Base-by-base conservation (phyloP, 1,140 invertebrate genomes). In the Apocrypta bakeri region DNA sequence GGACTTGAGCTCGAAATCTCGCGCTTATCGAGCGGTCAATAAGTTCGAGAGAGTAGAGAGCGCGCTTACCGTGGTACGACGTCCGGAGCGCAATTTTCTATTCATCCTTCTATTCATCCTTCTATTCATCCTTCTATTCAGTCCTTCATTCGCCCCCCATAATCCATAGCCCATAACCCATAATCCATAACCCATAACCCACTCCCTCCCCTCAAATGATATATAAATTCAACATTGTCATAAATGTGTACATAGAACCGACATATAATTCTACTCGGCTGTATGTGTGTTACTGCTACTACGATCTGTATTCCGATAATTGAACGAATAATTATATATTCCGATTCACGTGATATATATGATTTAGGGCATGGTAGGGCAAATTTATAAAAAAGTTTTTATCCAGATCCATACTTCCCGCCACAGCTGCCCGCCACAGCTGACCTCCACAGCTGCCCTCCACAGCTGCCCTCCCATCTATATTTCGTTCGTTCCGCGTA, bases 1-100 rank as follows among this genome's bases (percentile, higher is more conserved):
- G 63, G 61, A 61, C 37, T 24, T 11, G 6, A 4, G n/a, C 25
- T 4, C 24, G 7, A 83, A 83, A 83, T 78, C 17, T 83, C 68
- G 42, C 25, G 75, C 75, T 83, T 83, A 83, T 83, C 31, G 61
- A 82, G 66, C 81, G 68, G 81, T 78, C 68, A 21, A 78, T 83
- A 78, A 83, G 68, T 27, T 63, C 56, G 75, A 83, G 68, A 78
- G 37, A 71, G 31, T 83, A 78, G 31, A 8, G n/a, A 37, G 1
- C 4, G 48, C 11, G 12, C 14, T 61, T 56, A n/a, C n/a, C 48
- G 27, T 9, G 14, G 31, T 73, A 25, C 33, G 37, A 40, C 29
- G n/a, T 21, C 17, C 21, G 48, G 48, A 56, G 48, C 48, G 21
- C 48, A 7, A 56, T 56, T 21, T 21, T 56, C 48, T 56, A 6